These are phyloP conservation scores for Sebastes diploproa DNA, from an alignment of 2,797 vertebrate genomes.

Conservation along the genomic window DNA sequence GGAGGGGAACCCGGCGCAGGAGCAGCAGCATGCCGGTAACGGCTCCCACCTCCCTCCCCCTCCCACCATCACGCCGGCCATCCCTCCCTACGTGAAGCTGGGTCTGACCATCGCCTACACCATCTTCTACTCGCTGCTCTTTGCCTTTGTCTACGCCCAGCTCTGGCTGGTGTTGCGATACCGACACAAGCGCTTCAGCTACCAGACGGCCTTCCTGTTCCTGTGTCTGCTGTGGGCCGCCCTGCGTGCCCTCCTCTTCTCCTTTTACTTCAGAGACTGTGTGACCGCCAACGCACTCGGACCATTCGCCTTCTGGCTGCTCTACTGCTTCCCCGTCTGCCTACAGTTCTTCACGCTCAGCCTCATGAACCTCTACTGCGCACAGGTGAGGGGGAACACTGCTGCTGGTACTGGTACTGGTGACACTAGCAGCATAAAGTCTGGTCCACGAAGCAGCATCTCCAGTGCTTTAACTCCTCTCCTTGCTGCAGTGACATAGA, in stretches of 20 bases:
- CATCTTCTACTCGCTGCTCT: slow-evolving; percentile 90
- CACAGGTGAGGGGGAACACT: slow-evolving; percentile 84
- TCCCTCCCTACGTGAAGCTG: slow-evolving; percentile 90
- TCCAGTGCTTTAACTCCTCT: not conserved
- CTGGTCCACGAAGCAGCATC: not conserved
- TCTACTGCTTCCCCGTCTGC: slow-evolving; percentile 95
- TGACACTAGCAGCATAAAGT: not conserved
- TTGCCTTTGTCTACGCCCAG: slow-evolving; percentile 90
- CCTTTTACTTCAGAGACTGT: slow-evolving; percentile 94
- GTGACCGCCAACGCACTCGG: slow-evolving; percentile 88
- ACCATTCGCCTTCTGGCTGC: slow-evolving; percentile 93
- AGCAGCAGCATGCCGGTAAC: slow-evolving; percentile 56
- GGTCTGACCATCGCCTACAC: slow-evolving; percentile 91
- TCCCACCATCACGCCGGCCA: slow-evolving; percentile 88
- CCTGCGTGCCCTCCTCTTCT: slow-evolving; percentile 92
- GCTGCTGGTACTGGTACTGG: not conserved
- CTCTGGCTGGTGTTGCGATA: slow-evolving; percentile 93
- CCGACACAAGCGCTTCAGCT: slow-evolving; percentile 93
- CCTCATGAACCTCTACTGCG: slow-evolving; percentile 95
- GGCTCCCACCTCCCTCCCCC: slow-evolving; percentile 75
- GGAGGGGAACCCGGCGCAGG: slow-evolving; percentile 37
- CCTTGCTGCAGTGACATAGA: not conserved
- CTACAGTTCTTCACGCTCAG: slow-evolving; percentile 96
- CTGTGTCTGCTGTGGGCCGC: slow-evolving; percentile 94
- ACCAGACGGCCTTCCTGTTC: slow-evolving; percentile 93